phyloP scores from a whole-genome alignment of 2,888 invertebrate species.

The Eumerus sabulonum region DNA sequence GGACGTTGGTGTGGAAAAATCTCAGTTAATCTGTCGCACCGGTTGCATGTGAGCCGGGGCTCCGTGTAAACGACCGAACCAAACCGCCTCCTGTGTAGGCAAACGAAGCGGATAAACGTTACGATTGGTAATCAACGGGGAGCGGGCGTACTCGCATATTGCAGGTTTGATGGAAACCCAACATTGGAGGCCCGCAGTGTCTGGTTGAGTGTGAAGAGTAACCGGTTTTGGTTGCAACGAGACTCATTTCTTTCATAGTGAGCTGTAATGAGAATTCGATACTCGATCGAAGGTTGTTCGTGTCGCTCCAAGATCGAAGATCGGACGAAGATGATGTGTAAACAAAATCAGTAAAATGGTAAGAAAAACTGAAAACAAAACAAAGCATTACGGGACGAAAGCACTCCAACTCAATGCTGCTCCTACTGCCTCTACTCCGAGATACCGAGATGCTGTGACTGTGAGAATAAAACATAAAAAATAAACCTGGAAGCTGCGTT shows the following conservation, averaged over 20 bases:
- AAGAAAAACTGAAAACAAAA: slow-evolving; percentile 15
- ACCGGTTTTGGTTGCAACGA: slow-evolving; percentile 53
- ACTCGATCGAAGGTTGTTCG: slow-evolving; percentile 61
- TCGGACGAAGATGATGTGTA: slow-evolving; percentile 64
- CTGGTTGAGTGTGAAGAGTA: slow-evolving; percentile 18
- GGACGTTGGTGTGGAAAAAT: slow-evolving; percentile 54
- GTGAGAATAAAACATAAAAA: neutral
- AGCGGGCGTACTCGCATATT: neutral
- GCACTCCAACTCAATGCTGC: slow-evolving; percentile 25
- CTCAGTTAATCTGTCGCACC: slow-evolving; percentile 46
- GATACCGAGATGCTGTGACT: slow-evolving; percentile 30
- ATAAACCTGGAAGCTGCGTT: slow-evolving; percentile 24
- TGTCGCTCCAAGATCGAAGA: slow-evolving; percentile 47
- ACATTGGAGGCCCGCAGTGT: slow-evolving; percentile 52
- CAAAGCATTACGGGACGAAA: slow-evolving; percentile 3
- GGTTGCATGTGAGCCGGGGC: slow-evolving; percentile 30
- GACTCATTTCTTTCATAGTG: neutral
- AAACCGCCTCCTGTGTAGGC: slow-evolving; percentile 20
- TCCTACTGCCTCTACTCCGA: neutral
- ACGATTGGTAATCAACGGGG: slow-evolving; percentile 5
- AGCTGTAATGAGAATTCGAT: slow-evolving; percentile 48
- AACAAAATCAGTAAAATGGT: slow-evolving; percentile 48
- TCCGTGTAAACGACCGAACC: slow-evolving; percentile 43
- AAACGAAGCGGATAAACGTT: slow-evolving; percentile 59
- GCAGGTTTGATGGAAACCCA: slow-evolving; percentile 38